phyloP scores from a whole-genome alignment of 2,888 invertebrate species.

The Nyleta sp. region DNA sequence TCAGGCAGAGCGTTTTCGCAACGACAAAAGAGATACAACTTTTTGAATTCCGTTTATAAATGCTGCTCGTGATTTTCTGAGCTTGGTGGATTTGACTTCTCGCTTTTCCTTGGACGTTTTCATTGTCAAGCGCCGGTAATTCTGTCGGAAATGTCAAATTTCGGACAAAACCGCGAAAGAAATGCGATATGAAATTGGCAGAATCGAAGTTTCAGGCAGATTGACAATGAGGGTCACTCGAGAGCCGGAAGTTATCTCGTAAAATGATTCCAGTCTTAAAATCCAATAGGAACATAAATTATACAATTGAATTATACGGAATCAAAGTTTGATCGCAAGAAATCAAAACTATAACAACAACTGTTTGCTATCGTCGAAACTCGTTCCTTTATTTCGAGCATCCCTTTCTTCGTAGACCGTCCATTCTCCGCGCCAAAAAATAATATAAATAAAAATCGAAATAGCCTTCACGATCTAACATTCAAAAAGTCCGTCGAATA shows the following conservation, averaged over 20 bases:
- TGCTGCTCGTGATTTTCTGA: conserved; percentile 28
- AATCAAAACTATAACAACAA: no score
- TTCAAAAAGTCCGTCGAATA: conserved; percentile 37
- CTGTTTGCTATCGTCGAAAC: no score
- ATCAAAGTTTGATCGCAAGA: no score
- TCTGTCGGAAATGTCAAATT: background rate
- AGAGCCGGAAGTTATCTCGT: no score
- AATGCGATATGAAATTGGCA: background rate
- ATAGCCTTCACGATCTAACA: conserved; percentile 27
- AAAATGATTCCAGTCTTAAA: no score
- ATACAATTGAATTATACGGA: no score
- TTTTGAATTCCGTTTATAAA: conserved; percentile 2
- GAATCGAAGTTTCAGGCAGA: no score
- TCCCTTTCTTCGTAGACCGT: conserved; percentile 11
- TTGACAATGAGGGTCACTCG: no score
- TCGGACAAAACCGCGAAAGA: background rate
- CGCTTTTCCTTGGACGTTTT: background rate
- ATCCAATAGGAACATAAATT: no score
- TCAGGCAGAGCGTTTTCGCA: conserved; percentile 47
- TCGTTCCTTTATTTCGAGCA: no score
- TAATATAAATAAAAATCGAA: conserved; percentile 13
- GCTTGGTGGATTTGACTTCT: background rate
- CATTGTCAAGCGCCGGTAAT: background rate
- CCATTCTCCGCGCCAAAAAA: conserved; percentile 8
- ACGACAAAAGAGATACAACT: conserved; percentile 9